Conservation (phyloP, 2,797 vertebrate genomes). For the Etheostoma perlongum region DNA sequence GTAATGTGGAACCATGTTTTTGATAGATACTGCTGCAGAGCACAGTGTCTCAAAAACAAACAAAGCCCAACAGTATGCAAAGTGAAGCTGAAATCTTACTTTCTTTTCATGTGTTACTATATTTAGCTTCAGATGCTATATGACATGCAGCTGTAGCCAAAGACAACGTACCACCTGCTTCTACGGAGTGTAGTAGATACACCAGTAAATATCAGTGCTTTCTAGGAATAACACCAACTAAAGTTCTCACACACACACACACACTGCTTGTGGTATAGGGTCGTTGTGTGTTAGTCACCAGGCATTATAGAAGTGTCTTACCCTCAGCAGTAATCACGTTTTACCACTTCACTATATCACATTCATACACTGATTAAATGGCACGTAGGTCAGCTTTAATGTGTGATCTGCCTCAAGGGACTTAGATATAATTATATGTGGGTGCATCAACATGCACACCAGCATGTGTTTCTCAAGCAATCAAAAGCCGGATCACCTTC, state of each 20-base stretch:
- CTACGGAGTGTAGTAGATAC: background rate
- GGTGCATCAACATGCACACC: conserved; percentile 32
- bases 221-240: conserved; percentile 22
- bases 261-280: background rate
- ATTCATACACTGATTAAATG: conserved; percentile 67
- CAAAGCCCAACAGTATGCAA: background rate
- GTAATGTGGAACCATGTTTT: background rate
- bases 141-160: background rate
- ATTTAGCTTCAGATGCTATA: background rate
- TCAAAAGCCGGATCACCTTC: conserved; percentile 38
- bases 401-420: conserved; percentile 52
- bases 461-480: conserved; percentile 40
- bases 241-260: background rate
- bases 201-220: background rate
- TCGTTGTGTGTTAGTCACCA: conserved; percentile 27
- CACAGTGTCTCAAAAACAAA: background rate
- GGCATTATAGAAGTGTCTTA: conserved; percentile 54
- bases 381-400: conserved; percentile 55
- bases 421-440: conserved; percentile 54
- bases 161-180: conserved; percentile 24
- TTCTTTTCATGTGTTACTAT: background rate
- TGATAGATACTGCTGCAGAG: background rate
- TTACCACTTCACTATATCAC: conserved; percentile 37
- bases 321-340: conserved; percentile 54
- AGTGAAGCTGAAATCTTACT: background rate